These are phyloP conservation scores for Oppia nitens DNA, from an alignment of 1,140 invertebrate genomes.

Conservation along the genomic window DNA sequence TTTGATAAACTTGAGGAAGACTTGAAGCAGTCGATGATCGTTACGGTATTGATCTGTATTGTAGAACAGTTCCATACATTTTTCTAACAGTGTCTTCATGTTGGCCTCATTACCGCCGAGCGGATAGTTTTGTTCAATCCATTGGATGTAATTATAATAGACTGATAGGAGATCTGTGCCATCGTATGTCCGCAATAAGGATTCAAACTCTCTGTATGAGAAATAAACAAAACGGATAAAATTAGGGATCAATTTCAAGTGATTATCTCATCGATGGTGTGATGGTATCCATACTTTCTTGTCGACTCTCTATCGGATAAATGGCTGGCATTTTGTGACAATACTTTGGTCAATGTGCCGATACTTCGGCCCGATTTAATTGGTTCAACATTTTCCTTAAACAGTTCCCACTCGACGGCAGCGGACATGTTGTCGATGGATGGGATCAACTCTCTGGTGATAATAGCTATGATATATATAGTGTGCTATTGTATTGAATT, in stretches of 20 bases:
- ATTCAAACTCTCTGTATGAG: not conserved
- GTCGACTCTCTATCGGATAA: not conserved
- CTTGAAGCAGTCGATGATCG: not conserved
- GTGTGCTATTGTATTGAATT: no score
- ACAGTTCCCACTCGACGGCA: conserved; percentile 31
- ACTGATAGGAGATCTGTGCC: conserved; percentile 1
- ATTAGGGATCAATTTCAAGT: not conserved
- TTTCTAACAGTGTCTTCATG: not conserved
- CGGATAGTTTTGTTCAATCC: conserved; percentile 16
- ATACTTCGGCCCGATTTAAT: conserved; percentile 54
- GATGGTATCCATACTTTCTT: conserved; percentile 4
- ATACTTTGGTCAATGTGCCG: conserved; percentile 24
- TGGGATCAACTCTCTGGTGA: no score
- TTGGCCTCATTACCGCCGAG: conserved; percentile 4
- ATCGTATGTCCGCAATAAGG: not conserved
- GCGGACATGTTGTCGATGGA: no score
- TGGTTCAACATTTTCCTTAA: conserved; percentile 84
- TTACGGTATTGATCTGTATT: conserved; percentile 1
- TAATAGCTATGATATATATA: no score
- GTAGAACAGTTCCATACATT: conserved; percentile 9
- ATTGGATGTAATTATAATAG: conserved; percentile 10
- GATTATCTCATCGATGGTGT: no score
- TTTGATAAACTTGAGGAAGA: conserved; percentile 9
- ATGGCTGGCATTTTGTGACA: conserved; percentile 9
- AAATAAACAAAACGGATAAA: not conserved